Evolutionary conservation across 2,797 vertebrate genomes (phyloP), one percentile per base, ranked within the genome.

Genomic region (Pelodytes ibericus): DNA sequence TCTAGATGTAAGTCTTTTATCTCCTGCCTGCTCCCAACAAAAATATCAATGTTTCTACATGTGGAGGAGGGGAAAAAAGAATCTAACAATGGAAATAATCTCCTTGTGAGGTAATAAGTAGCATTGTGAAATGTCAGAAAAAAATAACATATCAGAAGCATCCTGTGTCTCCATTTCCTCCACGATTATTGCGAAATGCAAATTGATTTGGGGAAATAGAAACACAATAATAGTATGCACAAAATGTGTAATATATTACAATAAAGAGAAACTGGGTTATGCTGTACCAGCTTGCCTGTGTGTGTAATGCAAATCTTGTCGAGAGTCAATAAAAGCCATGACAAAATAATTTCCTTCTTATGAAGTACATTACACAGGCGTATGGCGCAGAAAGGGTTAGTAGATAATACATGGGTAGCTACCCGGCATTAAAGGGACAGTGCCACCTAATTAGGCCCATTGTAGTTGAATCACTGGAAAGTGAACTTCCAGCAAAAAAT

Each of bases 181-280:
- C 27, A 44, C 16, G 31, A 71, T 64, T n/a, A 65, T 58, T 57
- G 67, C n/a, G n/a, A 39, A 51, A 71, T 72, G 20, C 36, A 71
- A 77, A 72, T 39, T 39, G 61, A 60, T 77, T 77, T 31, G n/a
- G 58, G 65, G 33, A 71, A 71, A 71, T 27, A 65, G 60, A 59
- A 57, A 69, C 15, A n/a, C 10, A 60, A n/a, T 1, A 7, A 36
- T 51, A 77, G 66, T 72, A 72, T 77, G 61, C 29, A 60, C 7
- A 77, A 77, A 24, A 57, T 31, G 20, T 41, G 33, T 41, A 60
- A 51, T 18, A 16, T 26, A 63, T 24, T 16, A 30, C 33, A 66
- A 49, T 25, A 47, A 59, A 68, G 57, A 74, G 11, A 53, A 13
- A 22, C 44, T 27, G 31, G 60, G 59, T 66, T 57, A 69, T 53